These are phyloP conservation scores for Apodemia arnacis DNA, from an alignment of 2,888 invertebrate species.

Conservation along the genomic window DNA sequence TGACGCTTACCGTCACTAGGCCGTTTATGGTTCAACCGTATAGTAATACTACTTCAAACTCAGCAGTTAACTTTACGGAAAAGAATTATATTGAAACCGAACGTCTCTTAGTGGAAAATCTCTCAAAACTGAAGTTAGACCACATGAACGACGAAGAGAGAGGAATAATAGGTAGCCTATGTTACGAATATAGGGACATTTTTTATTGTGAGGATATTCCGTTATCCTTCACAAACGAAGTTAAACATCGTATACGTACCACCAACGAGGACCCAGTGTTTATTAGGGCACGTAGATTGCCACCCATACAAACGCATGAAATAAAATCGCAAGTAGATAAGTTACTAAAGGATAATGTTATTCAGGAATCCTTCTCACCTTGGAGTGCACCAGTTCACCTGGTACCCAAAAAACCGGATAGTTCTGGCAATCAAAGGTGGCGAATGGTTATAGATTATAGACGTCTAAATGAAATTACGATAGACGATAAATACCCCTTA, in stretches of 20 bases:
- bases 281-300: conserved; percentile 81
- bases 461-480: not conserved
- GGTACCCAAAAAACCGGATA: conserved; percentile 88
- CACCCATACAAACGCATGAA: conserved; percentile 82
- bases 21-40: not conserved
- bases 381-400: conserved; percentile 88
- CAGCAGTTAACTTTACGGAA: not conserved
- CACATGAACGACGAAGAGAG: conserved; percentile 85
- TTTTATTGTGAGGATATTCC: conserved; percentile 83
- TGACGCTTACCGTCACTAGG: not conserved
- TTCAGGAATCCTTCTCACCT: conserved; percentile 85
- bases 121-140: conserved; percentile 59
- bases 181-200: conserved; percentile 84
- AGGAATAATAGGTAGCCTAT: conserved; percentile 68
- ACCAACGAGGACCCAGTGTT: conserved; percentile 83
- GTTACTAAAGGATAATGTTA: conserved; percentile 85
- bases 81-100: not conserved
- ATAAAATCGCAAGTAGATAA: conserved; percentile 85
- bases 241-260: conserved; percentile 87
- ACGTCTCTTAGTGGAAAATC: conserved; percentile 27
- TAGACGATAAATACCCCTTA: conserved; percentile 9
- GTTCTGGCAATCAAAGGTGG: conserved; percentile 26
- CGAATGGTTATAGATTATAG: not conserved
- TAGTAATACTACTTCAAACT: not conserved
- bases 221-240: conserved; percentile 79